A percentile compares a stretch with the other conserved stretches of the same genome.
Conservation (phyloP, 2,797 vertebrate genomes). For the Sciurus vulgaris region DNA sequence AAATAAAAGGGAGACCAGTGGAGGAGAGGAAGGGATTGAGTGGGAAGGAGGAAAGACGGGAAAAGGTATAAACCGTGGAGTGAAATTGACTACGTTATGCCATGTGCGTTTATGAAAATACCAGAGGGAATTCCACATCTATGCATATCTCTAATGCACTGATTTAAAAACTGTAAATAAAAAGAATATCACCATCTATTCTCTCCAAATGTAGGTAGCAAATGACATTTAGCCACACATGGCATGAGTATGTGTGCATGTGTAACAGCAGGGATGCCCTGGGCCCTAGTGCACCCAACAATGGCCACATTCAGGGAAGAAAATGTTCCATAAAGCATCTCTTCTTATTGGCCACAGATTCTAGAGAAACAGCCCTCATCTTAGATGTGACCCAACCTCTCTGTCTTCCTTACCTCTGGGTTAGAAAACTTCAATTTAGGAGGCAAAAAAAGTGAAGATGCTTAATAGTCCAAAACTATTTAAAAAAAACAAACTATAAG, state of each 20-base stretch:
- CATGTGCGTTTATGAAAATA: too few species aligned
- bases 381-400: background rate
- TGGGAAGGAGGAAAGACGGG: too few species aligned
- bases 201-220: background rate
- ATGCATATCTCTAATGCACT: too few species aligned
- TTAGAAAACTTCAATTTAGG: background rate
- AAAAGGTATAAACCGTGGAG: too few species aligned
- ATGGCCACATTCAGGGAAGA: background rate
- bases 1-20: too few species aligned
- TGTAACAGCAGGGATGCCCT: background rate
- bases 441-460: background rate
- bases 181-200: too few species aligned
- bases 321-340: background rate
- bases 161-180: too few species aligned
- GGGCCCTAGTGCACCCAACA: background rate
- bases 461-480: background rate
- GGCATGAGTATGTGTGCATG: rapidly evolving
- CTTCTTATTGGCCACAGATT: background rate
- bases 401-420: background rate
- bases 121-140: too few species aligned
- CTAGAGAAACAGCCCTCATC: background rate
- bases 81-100: too few species aligned
- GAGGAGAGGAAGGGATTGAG: too few species aligned
- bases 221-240: rapidly evolving
- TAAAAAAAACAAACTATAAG: background rate